Percentiles rank a stretch among this genome's conserved stretches.
Conservation (phyloP, 2,113 vertebrate genomes). For the Acanthochromis polyacanthus region DNA sequence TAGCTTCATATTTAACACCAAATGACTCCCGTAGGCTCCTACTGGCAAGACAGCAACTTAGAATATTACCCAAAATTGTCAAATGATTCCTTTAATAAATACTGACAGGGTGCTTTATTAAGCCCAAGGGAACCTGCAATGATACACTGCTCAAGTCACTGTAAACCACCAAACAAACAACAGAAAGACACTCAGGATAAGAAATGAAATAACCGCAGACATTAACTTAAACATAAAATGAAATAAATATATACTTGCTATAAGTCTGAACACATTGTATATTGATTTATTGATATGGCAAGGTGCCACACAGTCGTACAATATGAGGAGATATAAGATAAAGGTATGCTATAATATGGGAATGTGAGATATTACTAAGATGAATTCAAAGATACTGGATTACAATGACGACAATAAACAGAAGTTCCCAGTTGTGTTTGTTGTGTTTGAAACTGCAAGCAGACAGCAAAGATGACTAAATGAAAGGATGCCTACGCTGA, state of each 20-base stretch:
- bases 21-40: too few species aligned
- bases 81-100: neutral
- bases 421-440: neutral
- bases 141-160: neutral
- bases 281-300: neutral
- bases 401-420: neutral
- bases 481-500: neutral
- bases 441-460: neutral
- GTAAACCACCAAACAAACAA: neutral
- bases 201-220: too few species aligned
- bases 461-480: neutral
- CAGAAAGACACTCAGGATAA: rapidly evolving
- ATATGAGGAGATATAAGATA: neutral
- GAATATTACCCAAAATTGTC: neutral
- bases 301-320: neutral
- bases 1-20: too few species aligned
- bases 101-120: neutral
- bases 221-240: too few species aligned
- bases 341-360: neutral
- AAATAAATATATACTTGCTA: too few species aligned
- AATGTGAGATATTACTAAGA: neutral
- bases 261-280: too few species aligned
- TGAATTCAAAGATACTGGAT: neutral
- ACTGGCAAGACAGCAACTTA: neutral
- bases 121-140: neutral